Evolutionary conservation across 1,140 invertebrate species (phyloP).

Genomic region (Apis florea): DNA sequence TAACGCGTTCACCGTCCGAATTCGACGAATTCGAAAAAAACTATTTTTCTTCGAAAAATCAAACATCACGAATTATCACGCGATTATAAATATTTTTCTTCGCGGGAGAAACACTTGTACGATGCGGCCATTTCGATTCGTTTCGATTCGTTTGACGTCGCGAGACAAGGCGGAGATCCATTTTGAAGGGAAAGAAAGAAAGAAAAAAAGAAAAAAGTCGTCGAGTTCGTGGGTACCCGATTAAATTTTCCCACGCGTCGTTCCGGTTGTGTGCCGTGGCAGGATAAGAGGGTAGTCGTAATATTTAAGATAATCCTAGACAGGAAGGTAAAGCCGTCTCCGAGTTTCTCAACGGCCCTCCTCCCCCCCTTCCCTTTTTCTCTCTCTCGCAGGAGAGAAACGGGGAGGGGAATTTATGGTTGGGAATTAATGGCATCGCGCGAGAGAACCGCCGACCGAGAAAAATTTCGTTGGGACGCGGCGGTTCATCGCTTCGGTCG

Average conservation of each 20-base stretch:
- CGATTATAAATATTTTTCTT: no score
- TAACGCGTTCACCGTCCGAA: no score
- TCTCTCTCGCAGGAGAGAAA: constrained; percentile 7
- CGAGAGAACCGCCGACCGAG: not conserved
- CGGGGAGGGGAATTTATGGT: constrained; percentile 31
- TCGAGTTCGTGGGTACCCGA: constrained; percentile 17
- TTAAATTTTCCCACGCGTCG: constrained; percentile 71
- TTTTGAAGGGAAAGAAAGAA: constrained; percentile 13
- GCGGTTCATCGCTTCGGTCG: constrained; percentile 21
- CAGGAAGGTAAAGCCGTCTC: constrained; percentile 49
- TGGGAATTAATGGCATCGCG: constrained; percentile 36
- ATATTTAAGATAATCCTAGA: constrained; percentile 70
- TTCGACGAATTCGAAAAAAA: no score
- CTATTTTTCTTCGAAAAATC: no score
- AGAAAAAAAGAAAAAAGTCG: not conserved
- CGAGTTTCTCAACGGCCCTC: constrained; percentile 7
- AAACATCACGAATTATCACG: no score
- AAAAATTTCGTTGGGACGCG: constrained; percentile 40
- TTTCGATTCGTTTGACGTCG: constrained; percentile 15
- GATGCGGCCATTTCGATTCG: no score
- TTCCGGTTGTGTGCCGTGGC: constrained; percentile 27
- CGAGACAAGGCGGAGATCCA: constrained; percentile 7
- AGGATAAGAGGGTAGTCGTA: constrained; percentile 62
- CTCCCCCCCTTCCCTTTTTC: not conserved
- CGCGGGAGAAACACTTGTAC: no score